Base-by-base conservation (phyloP, 2,888 invertebrate species). In the Seira sanloemensis region DNA sequence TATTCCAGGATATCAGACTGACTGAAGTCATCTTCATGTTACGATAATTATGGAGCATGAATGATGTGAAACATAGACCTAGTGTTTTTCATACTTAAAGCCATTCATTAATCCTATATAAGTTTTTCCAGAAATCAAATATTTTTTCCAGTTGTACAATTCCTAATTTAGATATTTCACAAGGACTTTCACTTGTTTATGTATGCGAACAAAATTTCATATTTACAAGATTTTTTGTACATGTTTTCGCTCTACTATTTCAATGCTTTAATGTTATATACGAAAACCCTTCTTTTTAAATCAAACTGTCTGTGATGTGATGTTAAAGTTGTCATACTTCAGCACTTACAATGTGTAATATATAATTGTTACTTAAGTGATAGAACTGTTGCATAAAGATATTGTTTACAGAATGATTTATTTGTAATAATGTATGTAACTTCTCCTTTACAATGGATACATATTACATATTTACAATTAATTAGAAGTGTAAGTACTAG, bases 271-370 rank as follows among this genome's bases (percentile, higher is more conserved):
- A 26, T 37, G 37, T 2, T 65, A 75, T 69, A 23, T 67, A 37
- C n/a, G n/a, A n/a, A 46, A 81, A 62, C 74, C 71, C 69, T 81
- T 71, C 27, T 79, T 79, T 81, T 79, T 67, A 58, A 68, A 74
- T 26, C 66, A 79, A 82, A 77, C 82, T 82, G 82, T 77, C 82
- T 82, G 82, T 82, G 82, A 82, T 82, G 82, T 77, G 77, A 82
- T 72, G 77, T 69, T 82, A 82, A 82, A 82, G 82, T 82, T 82
- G 82, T 82, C 82, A 82, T 72, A 73, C 77, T 72, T 69, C 58
- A 75, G 71, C 50, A 25, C 74, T 79, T 75, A 76, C 66, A 46
- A 46, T 71, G 65, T n/a, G n/a, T n/a, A n/a, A n/a, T n/a, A 37
- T 37, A 19, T 62, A 65, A 37, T 24, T 74, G 37, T 37, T 37